These are phyloP conservation scores for Leptodactylus fuscus DNA, from an alignment of 2,113 vertebrate genomes.

Conservation along the genomic window DNA sequence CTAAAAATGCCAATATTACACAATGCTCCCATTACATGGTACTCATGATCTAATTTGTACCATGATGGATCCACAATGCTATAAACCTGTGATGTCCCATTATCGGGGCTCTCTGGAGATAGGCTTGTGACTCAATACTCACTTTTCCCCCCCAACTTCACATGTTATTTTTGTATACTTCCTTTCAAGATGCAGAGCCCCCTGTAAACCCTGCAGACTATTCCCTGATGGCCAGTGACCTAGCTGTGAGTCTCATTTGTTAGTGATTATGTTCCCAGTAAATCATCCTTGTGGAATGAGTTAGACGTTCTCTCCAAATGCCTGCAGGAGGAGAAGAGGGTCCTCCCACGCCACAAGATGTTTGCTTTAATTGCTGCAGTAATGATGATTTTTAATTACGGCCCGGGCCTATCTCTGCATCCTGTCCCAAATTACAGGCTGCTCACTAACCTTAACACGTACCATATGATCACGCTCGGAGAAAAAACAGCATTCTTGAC, in stretches of 20 bases:
- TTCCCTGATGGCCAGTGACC: constrained; percentile 31
- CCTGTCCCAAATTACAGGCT: constrained; percentile 5
- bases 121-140: not conserved
- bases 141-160: not conserved
- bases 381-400: constrained; percentile 21
- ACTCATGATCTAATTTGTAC: not conserved
- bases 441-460: not conserved
- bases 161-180: not conserved
- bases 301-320: constrained; percentile 25
- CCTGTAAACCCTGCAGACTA: not conserved
- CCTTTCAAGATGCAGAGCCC: not conserved
- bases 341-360: constrained; percentile 44
- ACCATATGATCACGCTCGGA: not conserved
- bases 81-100: not conserved
- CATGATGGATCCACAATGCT: not conserved
- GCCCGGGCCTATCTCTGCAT: not conserved
- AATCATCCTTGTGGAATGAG: constrained; percentile 41
- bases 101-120: not conserved
- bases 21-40: not conserved
- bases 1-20: not conserved
- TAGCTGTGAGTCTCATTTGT: constrained; percentile 34
- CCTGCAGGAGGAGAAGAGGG: constrained; percentile 32
- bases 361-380: constrained; percentile 42
- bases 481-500: not conserved
- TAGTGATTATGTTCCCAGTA: constrained; percentile 30